Conservation (phyloP, 2,797 vertebrate genomes). For the Hydrolagus colliei region DNA sequence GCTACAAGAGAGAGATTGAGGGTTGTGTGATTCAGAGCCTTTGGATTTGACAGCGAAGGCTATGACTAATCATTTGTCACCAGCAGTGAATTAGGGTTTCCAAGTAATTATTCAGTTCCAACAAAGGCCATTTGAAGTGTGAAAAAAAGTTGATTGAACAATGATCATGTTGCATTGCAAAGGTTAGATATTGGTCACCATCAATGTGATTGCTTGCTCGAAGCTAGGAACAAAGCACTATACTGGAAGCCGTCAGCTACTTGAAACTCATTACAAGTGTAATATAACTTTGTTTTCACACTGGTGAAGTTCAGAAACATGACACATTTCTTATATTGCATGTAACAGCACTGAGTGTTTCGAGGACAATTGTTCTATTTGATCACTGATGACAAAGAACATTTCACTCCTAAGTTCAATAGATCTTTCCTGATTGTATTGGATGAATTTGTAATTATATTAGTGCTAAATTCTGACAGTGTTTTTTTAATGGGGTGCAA, state of each 20-base stretch:
- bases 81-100: constrained; percentile 25
- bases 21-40: constrained; percentile 10
- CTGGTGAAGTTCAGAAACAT: no score
- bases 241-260: no score
- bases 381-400: no score
- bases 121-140: not conserved
- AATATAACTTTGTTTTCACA: not conserved
- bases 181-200: no score
- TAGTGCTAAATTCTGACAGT: no score
- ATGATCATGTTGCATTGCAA: not conserved
- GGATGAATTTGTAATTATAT: no score
- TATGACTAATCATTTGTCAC: constrained; percentile 6
- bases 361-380: no score
- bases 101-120: not conserved
- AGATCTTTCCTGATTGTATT: no score
- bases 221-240: not conserved
- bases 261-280: not conserved
- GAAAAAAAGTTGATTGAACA: not conserved
- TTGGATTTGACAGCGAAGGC: constrained; percentile 2
- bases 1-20: not conserved
- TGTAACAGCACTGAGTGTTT: no score
- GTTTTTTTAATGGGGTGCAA: no score
- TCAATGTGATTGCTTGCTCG: not conserved
- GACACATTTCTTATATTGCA: no score
- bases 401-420: no score